A percentile compares a stretch with the other conserved stretches of the same genome.
phyloP scores from a whole-genome alignment of 1,140 invertebrate species.

The Calliphora vicina region DNA sequence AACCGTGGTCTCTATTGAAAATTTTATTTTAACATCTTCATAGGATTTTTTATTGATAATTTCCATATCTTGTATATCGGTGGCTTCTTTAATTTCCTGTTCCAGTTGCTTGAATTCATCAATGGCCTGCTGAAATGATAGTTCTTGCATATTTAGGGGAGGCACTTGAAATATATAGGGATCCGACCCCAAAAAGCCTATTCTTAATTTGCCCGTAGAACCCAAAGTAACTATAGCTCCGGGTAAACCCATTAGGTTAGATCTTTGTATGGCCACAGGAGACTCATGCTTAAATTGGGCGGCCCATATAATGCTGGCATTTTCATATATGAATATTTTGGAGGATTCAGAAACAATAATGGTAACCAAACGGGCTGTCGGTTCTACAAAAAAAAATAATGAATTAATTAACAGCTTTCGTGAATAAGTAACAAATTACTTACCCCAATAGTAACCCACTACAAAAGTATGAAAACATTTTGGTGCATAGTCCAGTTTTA shows the following conservation, averaged over 20 bases:
- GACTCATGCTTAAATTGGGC: conserved; percentile 66
- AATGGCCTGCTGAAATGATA: conserved; percentile 56
- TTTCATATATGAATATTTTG: conserved; percentile 74
- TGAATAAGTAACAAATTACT: conserved; percentile 35
- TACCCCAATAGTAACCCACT: conserved; percentile 61
- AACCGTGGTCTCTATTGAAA: conserved; percentile 45
- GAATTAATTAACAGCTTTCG: background rate
- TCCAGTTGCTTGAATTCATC: conserved; percentile 59
- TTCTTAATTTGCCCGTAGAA: conserved; percentile 48
- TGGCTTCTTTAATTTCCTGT: conserved; percentile 60
- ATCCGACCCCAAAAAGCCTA: conserved; percentile 59
- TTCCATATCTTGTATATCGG: conserved; percentile 57
- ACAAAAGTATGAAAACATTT: conserved; percentile 59
- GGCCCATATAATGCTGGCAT: conserved; percentile 78
- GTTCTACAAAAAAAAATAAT: conserved; percentile 59
- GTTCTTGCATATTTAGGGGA: conserved; percentile 50
- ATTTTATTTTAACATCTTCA: conserved; percentile 53
- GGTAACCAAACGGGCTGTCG: conserved; percentile 67
- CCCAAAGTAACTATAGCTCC: conserved; percentile 56
- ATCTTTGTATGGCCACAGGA: conserved; percentile 57
- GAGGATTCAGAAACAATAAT: conserved; percentile 69
- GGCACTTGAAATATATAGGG: conserved; percentile 59
- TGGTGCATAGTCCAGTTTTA: conserved; percentile 59
- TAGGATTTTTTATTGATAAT: conserved; percentile 53
- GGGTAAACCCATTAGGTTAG: conserved; percentile 53